These are phyloP conservation scores for Platerodrilus igneus DNA, from an alignment of 2,888 invertebrate species.

Conservation along the genomic window DNA sequence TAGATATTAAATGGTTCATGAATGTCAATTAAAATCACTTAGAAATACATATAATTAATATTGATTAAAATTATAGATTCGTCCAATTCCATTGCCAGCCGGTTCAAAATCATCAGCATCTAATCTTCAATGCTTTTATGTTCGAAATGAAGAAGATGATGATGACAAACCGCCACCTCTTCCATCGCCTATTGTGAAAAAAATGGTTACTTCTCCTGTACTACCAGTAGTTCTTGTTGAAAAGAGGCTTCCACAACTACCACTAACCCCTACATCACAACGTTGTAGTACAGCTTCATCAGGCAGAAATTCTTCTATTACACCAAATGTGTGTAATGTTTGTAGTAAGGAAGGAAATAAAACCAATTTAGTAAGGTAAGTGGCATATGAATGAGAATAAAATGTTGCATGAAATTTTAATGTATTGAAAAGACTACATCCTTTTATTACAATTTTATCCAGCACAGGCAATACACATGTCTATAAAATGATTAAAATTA, in stretches of 20 bases:
- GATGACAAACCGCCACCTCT: constrained; percentile 45
- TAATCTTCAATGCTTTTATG: constrained; percentile 77
- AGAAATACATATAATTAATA: background rate
- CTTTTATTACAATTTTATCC: too few relatives aligned
- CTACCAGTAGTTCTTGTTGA: background rate
- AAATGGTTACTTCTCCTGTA: background rate
- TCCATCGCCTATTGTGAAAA: constrained; percentile 11
- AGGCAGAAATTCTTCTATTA: constrained; percentile 4
- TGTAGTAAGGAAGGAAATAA: constrained; percentile 59
- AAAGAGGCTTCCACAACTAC: background rate
- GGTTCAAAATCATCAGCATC: constrained; percentile 59
- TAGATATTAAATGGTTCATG: too few relatives aligned
- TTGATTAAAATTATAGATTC: constrained; percentile 57
- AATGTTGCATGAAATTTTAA: background rate
- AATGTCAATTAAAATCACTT: background rate
- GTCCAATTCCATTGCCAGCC: constrained; percentile 73
- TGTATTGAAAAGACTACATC: too few relatives aligned
- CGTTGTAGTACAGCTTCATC: constrained; percentile 11
- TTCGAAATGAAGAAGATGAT: constrained; percentile 63
- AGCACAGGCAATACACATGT: too few relatives aligned
- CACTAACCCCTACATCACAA: constrained; percentile 6
- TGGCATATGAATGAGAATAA: too few relatives aligned
- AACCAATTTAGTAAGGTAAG: constrained; percentile 65
- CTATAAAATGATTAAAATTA: too few relatives aligned
- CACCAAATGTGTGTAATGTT: constrained; percentile 66